phyloP scores from a whole-genome alignment of 2,113 vertebrate species.

The Typhlomys cinereus region DNA sequence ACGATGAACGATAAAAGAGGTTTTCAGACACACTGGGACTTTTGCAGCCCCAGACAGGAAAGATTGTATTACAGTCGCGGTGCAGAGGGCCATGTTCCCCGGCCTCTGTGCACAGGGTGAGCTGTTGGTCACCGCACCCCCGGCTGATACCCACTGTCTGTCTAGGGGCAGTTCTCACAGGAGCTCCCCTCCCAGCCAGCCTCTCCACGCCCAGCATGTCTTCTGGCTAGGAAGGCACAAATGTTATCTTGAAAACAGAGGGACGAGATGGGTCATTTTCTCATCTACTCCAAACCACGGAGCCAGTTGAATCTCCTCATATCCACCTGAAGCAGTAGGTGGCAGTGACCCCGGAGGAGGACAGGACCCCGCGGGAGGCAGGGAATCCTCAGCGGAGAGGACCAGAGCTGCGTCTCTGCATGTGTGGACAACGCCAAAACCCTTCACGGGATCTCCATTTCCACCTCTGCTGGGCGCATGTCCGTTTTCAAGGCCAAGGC shows the following conservation, averaged over 20 bases:
- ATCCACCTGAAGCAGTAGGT: too few species aligned
- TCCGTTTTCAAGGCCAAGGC: background rate
- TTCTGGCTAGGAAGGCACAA: constrained; percentile 79
- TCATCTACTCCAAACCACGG: constrained; percentile 77
- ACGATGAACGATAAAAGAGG: constrained; percentile 92
- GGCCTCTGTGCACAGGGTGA: too few species aligned
- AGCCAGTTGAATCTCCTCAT: too few species aligned
- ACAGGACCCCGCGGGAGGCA: constrained; percentile 52
- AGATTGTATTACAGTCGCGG: constrained; percentile 88
- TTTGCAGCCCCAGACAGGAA: constrained; percentile 86
- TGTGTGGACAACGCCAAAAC: background rate
- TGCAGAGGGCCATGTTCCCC: constrained; percentile 85
- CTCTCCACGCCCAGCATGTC: constrained; percentile 51
- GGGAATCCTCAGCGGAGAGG: background rate
- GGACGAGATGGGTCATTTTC: constrained; percentile 62
- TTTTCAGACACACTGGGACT: constrained; percentile 90
- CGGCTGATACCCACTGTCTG: background rate
- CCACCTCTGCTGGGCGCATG: background rate
- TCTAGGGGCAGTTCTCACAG: background rate
- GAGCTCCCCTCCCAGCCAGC: background rate
- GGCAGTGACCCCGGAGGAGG: constrained; percentile 69
- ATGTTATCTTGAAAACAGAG: constrained; percentile 59
- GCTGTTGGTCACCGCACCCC: too few species aligned
- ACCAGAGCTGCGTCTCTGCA: background rate
- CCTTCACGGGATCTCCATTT: background rate